Base-by-base conservation (phyloP, 1,140 invertebrate genomes). In the Telenomus remus region DNA sequence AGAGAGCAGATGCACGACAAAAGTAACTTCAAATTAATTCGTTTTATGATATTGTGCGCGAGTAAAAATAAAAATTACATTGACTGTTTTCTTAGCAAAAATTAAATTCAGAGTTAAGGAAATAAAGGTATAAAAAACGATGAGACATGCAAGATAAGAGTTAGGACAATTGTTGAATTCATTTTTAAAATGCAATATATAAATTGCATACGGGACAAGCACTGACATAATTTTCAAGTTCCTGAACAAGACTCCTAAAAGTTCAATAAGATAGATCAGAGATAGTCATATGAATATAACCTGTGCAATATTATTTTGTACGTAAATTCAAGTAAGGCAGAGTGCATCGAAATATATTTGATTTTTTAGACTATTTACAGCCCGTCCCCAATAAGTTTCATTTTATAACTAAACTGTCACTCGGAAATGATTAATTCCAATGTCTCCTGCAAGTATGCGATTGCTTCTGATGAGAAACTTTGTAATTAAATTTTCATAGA, bases 321-420 rank as follows among this genome's bases (percentile, higher is more conserved):
- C n/a, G 35, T 27, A 59, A 60, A 43, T 51, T 57, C 19, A 34
- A 43, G 34, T 69, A 55, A n/a, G 43, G 55, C 37, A 49, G 57
- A n/a, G n/a, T n/a, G 19, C 19, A 27, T 39, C 3, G 9, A 70
- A 70, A 61, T 55, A 35, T 54, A 56, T 43, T 71, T 39, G 46
- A 44, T 72, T 72, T 57, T 63, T 27, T 27, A 1, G 19, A 53
- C 60, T 64, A 57, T 16, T 48, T 53, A 57, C 54, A 64, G 14
- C 47, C 4, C 35, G 15, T 13, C 47, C 59, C 51, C n/a, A n/a
- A n/a, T n/a, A n/a, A 56, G 63, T 48, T 63, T 65, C 42, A 42
- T 19, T 48, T 72, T 64, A 64, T 72, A 72, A 72, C 64, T 72
- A 72, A 71, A 65, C 60, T 72, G 69, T 72, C 69, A 72, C 69